Conservation (phyloP, 2,797 vertebrate species). For the Pygocentrus nattereri region DNA sequence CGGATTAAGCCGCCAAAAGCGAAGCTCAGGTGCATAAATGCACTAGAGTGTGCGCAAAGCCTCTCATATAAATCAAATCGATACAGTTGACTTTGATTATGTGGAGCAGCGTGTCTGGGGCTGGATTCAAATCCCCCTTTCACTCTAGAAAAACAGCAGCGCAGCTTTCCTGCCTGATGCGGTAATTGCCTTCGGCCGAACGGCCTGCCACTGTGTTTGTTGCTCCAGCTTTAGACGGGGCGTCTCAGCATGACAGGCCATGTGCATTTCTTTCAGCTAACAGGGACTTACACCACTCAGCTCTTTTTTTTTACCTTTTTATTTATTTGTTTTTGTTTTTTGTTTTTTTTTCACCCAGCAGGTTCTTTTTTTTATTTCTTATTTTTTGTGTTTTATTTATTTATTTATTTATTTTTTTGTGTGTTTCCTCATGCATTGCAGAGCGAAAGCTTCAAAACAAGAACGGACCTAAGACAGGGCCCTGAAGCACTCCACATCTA, state of each 20-base stretch:
- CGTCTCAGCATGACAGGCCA: conserved; percentile 39
- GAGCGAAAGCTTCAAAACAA: conserved; percentile 19
- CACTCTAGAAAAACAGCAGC: conserved; percentile 24
- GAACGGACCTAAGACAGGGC: neutral
- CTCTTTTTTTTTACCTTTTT: neutral
- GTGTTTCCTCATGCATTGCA: conserved; percentile 32
- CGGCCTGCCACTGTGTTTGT: conserved; percentile 42
- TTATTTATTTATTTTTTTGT: too few relatives aligned
- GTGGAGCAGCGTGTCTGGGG: conserved; percentile 49
- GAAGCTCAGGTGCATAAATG: conserved; percentile 51
- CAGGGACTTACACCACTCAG: conserved; percentile 40
- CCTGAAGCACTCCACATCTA: neutral
- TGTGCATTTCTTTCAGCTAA: conserved; percentile 42
- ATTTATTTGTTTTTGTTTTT: neutral
- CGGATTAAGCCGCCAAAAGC: conserved; percentile 40
- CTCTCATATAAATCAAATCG: conserved; percentile 49
- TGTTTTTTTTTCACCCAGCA: neutral
- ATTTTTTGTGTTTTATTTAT: too few relatives aligned
- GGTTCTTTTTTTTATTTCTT: neutral
- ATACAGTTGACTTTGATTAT: conserved; percentile 61
- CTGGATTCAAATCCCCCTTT: conserved; percentile 55
- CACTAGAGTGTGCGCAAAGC: conserved; percentile 44
- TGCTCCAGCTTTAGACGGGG: conserved; percentile 47
- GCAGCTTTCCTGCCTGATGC: conserved; percentile 39
- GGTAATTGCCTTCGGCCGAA: conserved; percentile 54